Conservation (phyloP, 2,888 invertebrate genomes). For the Achlya flavicornis region DNA sequence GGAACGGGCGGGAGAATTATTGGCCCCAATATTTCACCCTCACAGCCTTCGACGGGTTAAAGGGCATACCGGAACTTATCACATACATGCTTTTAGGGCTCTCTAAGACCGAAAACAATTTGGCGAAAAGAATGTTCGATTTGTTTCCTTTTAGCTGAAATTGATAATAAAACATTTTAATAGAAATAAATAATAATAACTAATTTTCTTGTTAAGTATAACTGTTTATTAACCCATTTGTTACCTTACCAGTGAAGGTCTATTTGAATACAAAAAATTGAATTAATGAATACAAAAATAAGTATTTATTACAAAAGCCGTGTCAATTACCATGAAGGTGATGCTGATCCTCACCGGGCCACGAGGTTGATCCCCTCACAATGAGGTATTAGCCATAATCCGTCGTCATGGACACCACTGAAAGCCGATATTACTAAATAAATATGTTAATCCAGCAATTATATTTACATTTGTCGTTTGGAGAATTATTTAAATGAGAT, state of each 20-base stretch:
- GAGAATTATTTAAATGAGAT: neutral
- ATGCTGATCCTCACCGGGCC: neutral
- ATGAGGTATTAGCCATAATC: neutral
- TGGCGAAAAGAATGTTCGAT: neutral
- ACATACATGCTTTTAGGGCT: slow-evolving; percentile 8
- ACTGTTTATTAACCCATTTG: too few species aligned
- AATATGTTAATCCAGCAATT: neutral
- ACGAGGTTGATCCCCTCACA: too few species aligned
- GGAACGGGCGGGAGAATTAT: slow-evolving; percentile 49
- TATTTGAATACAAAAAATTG: too few species aligned
- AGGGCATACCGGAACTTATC: neutral
- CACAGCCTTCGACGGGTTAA: neutral
- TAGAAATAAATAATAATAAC: too few species aligned
- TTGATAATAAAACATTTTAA: neutral
- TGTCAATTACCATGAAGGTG: neutral
- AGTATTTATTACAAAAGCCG: too few species aligned
- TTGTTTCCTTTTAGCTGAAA: neutral
- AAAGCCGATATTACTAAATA: neutral
- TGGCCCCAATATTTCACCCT: slow-evolving; percentile 25
- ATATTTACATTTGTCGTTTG: neutral
- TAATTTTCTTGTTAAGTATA: too few species aligned
- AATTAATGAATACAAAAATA: too few species aligned
- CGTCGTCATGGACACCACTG: neutral
- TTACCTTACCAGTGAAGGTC: too few species aligned
- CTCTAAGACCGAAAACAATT: slow-evolving; percentile 6